These are phyloP conservation scores for Mesitornis unicolor DNA, from an alignment of 2,113 vertebrate genomes.

Conservation along the genomic window DNA sequence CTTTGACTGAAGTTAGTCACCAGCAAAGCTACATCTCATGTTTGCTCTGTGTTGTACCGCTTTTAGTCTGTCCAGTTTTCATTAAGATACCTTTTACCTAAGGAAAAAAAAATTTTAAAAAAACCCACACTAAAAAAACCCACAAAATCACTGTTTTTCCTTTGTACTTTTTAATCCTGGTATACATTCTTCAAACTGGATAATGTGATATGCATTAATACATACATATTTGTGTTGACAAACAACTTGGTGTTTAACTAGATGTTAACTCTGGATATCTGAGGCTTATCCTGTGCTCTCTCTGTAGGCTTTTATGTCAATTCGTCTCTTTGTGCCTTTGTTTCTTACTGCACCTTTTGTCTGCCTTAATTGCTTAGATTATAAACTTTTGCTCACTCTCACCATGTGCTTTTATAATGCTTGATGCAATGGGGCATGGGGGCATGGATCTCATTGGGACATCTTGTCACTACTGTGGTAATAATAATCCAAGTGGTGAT, in stretches of 20 bases:
- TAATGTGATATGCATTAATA: background rate
- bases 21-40: background rate
- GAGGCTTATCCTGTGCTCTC: background rate
- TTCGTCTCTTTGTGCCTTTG: background rate
- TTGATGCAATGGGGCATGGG: background rate
- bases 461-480: background rate
- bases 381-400: slow-evolving; percentile 20
- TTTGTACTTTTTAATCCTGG: background rate
- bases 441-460: background rate
- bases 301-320: background rate
- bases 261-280: background rate
- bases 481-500: slow-evolving; percentile 22
- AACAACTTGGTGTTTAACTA: background rate
- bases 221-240: background rate
- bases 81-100: background rate
- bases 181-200: background rate
- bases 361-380: background rate
- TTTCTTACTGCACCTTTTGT: slow-evolving; percentile 29
- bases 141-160: background rate
- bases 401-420: background rate
- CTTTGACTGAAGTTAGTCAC: background rate
- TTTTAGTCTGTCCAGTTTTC: background rate
- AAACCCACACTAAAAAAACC: background rate
- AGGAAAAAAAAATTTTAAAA: background rate
- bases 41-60: background rate